Base-by-base conservation (phyloP, 1,140 invertebrate genomes). In the Aethina tumida region DNA sequence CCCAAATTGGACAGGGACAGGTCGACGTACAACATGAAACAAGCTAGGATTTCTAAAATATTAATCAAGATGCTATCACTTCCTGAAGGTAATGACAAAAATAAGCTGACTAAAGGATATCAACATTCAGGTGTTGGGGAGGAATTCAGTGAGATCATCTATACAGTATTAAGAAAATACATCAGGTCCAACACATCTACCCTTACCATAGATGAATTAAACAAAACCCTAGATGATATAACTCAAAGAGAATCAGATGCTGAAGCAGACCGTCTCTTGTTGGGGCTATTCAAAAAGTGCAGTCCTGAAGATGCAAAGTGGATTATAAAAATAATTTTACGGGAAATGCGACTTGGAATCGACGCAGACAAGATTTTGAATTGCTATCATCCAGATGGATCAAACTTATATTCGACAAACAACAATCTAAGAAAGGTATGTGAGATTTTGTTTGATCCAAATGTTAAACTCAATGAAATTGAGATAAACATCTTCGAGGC, bases 271-370 rank as follows among this genome's bases (percentile, higher is more conserved):
- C 41, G 37, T 41, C 35, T 37, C 61, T 56, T 52, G 53, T 61
- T 45, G 38, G 56, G 45, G 32, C 42, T 57, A 12, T 66, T 68
- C 39, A 50, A 56, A 32, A 43, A 53, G 32, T 42, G 63, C 12
- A 45, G 60, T 1, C 41, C 51, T 17, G 41, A 58, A 35, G 57
- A 53, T 16, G 5, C 52, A 9, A 57, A 53, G 49, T 60, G 56
- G 56, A 45, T 95, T 0, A 82, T 92, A 2, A 66, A 88, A 44
- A 81, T 96, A 32, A 74, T 97, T 27, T 60, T 96, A 3, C 94
- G 94, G 63, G 75, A 86, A 31, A 63, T 92, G 50, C 77, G 74
- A 52, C 59, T 92, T 4, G 78, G 79, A 0, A 63, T 92, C 29
- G 73, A 79, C 8, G 70, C 75, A 41, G 73, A 74, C 25, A 73